These are phyloP conservation scores for Synanthedon vespiformis DNA, from an alignment of 2,888 invertebrate genomes.

Conservation along the genomic window DNA sequence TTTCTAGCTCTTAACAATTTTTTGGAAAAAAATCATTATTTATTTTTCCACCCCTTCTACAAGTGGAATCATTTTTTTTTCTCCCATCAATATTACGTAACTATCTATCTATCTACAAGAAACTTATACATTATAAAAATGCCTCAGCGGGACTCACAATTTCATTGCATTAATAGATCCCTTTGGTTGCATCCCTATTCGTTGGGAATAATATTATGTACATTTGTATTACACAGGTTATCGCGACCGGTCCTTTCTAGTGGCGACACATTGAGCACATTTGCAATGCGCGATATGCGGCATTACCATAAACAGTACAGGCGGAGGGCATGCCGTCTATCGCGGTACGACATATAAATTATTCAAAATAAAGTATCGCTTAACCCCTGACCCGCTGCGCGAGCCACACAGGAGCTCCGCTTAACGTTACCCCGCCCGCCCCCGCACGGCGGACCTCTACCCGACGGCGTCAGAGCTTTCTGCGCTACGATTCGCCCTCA, in stretches of 20 bases:
- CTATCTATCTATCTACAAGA: too few relatives aligned
- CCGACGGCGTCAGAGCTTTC: neutral
- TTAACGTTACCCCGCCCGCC: slow-evolving; percentile 6
- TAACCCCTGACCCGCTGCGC: slow-evolving; percentile 57
- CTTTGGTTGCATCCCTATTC: neutral
- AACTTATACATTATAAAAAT: too few relatives aligned
- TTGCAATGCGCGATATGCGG: slow-evolving; percentile 68
- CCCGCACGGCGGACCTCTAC: slow-evolving; percentile 12
- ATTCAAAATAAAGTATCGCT: slow-evolving; percentile 72
- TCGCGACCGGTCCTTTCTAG: slow-evolving; percentile 41
- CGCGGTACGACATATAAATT: slow-evolving; percentile 68
- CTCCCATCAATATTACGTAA: too few relatives aligned
- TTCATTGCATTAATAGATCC: too few relatives aligned
- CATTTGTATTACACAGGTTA: neutral
- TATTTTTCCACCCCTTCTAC: too few relatives aligned
- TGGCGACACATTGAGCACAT: slow-evolving; percentile 66
- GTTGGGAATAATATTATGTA: neutral
- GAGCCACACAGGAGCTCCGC: slow-evolving; percentile 20
- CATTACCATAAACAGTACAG: slow-evolving; percentile 69
- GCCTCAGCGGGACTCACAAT: too few relatives aligned
- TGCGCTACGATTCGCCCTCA: neutral
- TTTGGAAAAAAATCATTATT: too few relatives aligned
- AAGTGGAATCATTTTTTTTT: too few relatives aligned
- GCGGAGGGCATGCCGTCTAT: slow-evolving; percentile 67
- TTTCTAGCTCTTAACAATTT: too few relatives aligned